Conservation (phyloP, 2,113 vertebrate genomes). For the Dicrurus megarhynchus region DNA sequence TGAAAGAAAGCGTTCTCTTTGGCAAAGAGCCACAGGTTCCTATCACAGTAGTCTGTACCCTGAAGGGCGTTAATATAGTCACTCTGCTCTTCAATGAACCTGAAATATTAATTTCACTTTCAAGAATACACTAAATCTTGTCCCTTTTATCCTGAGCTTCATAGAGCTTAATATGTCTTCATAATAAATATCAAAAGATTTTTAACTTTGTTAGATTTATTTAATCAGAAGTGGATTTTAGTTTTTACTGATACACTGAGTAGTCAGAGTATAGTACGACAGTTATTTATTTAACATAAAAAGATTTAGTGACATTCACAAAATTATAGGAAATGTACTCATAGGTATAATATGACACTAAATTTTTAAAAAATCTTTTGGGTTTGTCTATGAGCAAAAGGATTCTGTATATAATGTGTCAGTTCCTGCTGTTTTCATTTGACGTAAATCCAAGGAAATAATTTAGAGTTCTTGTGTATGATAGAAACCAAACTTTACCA, state of each 20-base stretch:
- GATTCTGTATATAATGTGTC: background rate
- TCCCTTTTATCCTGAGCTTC: background rate
- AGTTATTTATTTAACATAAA: background rate
- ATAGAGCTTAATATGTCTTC: background rate
- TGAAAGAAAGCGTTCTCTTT: background rate
- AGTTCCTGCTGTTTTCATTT: background rate
- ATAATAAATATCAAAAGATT: background rate
- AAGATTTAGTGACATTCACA: background rate
- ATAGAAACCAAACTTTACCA: background rate
- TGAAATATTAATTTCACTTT: background rate
- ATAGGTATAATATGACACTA: background rate
- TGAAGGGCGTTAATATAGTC: background rate
- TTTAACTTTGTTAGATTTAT: background rate
- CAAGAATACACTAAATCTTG: background rate
- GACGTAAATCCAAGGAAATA: background rate
- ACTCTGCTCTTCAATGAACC: background rate
- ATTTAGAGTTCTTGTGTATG: background rate
- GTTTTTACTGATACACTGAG: background rate
- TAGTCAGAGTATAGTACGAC: background rate
- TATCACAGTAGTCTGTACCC: background rate
- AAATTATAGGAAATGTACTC: background rate
- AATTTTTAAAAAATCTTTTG: fast-evolving
- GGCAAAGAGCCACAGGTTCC: background rate
- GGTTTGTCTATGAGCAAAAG: background rate
- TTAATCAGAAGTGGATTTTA: background rate